phyloP scores from a whole-genome alignment of 2,113 vertebrate species.

The Lota lota region DNA sequence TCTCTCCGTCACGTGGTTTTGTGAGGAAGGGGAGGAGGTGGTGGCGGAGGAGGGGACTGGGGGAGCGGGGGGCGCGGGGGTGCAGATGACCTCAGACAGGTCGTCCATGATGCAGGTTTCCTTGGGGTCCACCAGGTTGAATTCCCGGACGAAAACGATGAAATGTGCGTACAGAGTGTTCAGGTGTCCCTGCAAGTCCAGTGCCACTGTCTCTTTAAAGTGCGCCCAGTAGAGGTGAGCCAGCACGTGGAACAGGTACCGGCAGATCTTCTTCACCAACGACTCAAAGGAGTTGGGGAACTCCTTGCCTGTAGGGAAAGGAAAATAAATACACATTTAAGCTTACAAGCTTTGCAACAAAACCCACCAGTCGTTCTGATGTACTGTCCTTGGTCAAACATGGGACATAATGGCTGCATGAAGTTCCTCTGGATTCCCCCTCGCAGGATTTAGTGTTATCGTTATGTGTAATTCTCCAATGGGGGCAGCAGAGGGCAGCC shows the following conservation, averaged over 20 bases:
- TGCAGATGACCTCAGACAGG: constrained; percentile 94
- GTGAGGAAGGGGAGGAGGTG: constrained; percentile 77
- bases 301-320: constrained; percentile 82
- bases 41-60: constrained; percentile 43
- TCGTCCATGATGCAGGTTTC: constrained; percentile 98
- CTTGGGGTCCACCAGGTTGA: constrained; percentile 98
- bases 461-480: no score
- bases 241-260: constrained; percentile 94
- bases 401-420: no score
- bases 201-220: constrained; percentile 95
- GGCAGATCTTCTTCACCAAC: constrained; percentile 97
- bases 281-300: constrained; percentile 96
- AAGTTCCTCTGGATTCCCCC: no score
- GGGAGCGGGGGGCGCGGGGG: constrained; percentile 53
- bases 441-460: no score
- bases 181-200: constrained; percentile 97
- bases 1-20: constrained; percentile 98
- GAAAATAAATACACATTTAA: neutral
- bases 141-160: constrained; percentile 96
- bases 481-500: constrained; percentile 43
- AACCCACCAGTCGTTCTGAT: no score
- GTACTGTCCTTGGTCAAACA: no score
- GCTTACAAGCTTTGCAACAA: neutral
- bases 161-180: constrained; percentile 97
- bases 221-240: constrained; percentile 98